Conservation (phyloP, 2,113 vertebrate genomes). For the Anthoscopus minutus region DNA sequence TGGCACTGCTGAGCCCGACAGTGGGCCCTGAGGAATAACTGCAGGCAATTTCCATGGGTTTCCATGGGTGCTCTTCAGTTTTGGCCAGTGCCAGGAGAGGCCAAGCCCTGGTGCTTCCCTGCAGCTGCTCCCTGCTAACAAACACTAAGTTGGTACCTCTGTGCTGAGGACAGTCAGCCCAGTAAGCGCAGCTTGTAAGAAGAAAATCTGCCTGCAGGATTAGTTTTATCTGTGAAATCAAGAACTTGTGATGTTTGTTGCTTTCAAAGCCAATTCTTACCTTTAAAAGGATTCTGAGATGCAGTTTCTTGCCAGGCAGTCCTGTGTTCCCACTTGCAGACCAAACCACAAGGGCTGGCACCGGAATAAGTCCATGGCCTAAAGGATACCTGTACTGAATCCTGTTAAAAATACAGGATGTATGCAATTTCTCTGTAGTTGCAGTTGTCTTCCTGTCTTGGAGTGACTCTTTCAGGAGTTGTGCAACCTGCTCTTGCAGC, state of each 20-base stretch:
- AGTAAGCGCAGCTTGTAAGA: neutral
- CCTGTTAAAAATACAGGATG: neutral
- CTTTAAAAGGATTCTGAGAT: neutral
- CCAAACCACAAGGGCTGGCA: neutral
- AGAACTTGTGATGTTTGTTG: neutral
- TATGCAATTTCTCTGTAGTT: neutral
- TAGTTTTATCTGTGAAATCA: neutral
- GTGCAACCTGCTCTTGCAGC: neutral
- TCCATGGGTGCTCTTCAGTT: fast-evolving
- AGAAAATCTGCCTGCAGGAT: neutral
- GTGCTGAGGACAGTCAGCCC: neutral
- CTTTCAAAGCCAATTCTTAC: neutral
- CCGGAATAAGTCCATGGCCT: neutral
- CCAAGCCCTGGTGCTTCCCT: neutral
- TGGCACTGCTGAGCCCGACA: neutral
- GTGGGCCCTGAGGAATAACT: neutral
- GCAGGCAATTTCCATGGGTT: neutral
- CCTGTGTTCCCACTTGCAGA: neutral
- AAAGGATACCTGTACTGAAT: neutral
- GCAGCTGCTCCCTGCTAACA: neutral
- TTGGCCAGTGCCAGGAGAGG: neutral
- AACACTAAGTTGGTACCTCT: neutral
- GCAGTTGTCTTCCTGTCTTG: neutral
- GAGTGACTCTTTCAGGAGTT: neutral
- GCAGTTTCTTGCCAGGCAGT: neutral